Percentiles rank a stretch among this genome's conserved stretches.
Conservation (phyloP, 2,113 vertebrate genomes). For the Coracopsis vasa region DNA sequence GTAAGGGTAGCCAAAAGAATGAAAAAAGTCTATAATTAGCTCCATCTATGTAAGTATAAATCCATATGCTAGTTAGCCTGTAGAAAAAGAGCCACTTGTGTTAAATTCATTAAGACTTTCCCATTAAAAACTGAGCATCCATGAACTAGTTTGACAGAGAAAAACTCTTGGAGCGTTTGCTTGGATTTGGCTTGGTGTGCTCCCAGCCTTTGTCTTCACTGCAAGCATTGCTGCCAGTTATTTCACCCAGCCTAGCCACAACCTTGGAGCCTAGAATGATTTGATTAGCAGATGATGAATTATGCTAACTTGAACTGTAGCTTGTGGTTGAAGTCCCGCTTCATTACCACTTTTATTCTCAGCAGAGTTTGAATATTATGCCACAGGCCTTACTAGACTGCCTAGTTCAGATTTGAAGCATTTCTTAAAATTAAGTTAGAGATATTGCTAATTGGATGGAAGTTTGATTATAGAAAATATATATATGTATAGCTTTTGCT, state of each 20-base stretch:
- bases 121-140: background rate
- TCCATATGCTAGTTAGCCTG: background rate
- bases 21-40: conserved; percentile 1
- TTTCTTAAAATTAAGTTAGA: background rate
- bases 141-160: background rate
- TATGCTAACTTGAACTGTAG: background rate
- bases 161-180: background rate
- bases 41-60: conserved; percentile 4
- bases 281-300: background rate
- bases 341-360: background rate
- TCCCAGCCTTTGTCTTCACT: background rate
- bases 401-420: background rate
- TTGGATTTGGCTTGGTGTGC: background rate
- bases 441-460: background rate
- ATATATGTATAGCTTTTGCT: background rate
- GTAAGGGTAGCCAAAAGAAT: background rate
- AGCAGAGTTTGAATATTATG: background rate
- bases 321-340: background rate
- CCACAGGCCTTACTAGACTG: background rate
- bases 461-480: background rate
- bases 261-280: background rate
- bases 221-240: background rate
- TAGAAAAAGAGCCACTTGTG: conserved; percentile 12
- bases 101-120: conserved; percentile 25
- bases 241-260: background rate